These are phyloP conservation scores for Synanthedon formicaeformis DNA, from an alignment of 2,888 invertebrate genomes.

Conservation along the genomic window DNA sequence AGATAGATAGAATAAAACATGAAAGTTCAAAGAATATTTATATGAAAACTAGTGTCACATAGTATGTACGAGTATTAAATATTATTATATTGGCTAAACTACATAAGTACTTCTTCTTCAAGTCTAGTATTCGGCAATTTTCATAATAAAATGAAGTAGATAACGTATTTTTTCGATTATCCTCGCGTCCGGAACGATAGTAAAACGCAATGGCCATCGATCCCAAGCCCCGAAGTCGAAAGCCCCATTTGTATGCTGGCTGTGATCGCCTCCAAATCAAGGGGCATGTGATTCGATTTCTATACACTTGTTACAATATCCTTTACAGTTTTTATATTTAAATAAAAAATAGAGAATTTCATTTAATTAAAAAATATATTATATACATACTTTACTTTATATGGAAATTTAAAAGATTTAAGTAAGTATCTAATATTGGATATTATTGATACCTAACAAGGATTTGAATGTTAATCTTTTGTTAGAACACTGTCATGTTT, in stretches of 20 bases:
- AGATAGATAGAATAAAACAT: slow-evolving; percentile 1
- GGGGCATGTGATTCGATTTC: slow-evolving; percentile 70
- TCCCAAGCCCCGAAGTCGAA: slow-evolving; percentile 11
- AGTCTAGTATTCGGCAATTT: not conserved
- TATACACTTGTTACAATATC: slow-evolving; percentile 24
- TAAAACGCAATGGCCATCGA: slow-evolving; percentile 23
- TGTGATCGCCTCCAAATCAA: slow-evolving; percentile 60
- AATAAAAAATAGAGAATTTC: no score
- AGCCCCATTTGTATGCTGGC: slow-evolving; percentile 47
- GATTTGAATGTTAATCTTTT: no score
- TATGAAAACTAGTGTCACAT: no score
- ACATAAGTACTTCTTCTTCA: no score
- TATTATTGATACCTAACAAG: no score
- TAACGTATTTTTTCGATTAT: slow-evolving; percentile 21
- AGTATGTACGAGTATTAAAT: no score
- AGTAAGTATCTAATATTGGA: no score
- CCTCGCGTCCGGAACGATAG: slow-evolving; percentile 11
- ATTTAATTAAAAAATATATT: no score
- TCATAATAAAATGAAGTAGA: slow-evolving; percentile 9
- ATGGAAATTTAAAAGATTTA: no score
- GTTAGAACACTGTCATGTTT: no score
- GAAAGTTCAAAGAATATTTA: not conserved
- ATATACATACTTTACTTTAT: no score
- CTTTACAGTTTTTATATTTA: not conserved
- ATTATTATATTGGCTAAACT: no score